Evolutionary conservation across 2,888 invertebrate species (phyloP), one percentile per base, ranked within the genome.

Genomic region (Steinernema carpocapsae): DNA sequence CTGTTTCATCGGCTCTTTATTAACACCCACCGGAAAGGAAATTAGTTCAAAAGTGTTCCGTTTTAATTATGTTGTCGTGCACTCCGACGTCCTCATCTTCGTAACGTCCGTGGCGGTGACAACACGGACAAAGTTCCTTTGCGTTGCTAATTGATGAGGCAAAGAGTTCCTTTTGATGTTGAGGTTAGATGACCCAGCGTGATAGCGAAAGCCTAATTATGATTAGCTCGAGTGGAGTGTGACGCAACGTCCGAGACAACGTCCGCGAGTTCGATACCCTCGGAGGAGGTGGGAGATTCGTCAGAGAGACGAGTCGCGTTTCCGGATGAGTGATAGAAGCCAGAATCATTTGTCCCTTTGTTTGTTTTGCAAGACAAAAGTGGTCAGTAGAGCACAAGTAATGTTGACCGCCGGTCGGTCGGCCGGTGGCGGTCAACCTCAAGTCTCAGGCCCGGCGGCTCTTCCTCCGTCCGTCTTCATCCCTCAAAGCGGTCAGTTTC

Each of bases 151-250:
- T 64, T 64, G 64, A 64, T 37, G 64, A 64, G 64, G 64, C 64
- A 19, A 64, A 10, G 64, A 64, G 29, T 64, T 32, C 32, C 64
- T 64, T 56, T 64, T 64, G 64, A 64, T 64, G 32, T 64, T 64
- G 64, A 64, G 64, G 64, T 32, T 64, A 64, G 64, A 64, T 64
- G 64, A 64, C 64, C 64, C 32, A 32, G 12, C 7, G 14, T 64
- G 64, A 64, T 64, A 64, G 64, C 32, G 64, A 64, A 64, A 64
- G 14, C 64, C 64, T 64, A 64, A 64, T 64, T 64, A 64, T 64
- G 64, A 64, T 64, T 64, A 64, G 64, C 64, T 64, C 64, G 52
- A 52, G 52, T 52, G 52, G 6, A 22, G 52, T 37, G 37, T 64
- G 64, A 64, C 64, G 64, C 64, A 64, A 64, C 64, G 64, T 17